Evolutionary conservation across 2,113 vertebrate genomes (phyloP), one percentile per base, ranked within the genome.

Genomic region (Boulengeromyrus knoepffleri): DNA sequence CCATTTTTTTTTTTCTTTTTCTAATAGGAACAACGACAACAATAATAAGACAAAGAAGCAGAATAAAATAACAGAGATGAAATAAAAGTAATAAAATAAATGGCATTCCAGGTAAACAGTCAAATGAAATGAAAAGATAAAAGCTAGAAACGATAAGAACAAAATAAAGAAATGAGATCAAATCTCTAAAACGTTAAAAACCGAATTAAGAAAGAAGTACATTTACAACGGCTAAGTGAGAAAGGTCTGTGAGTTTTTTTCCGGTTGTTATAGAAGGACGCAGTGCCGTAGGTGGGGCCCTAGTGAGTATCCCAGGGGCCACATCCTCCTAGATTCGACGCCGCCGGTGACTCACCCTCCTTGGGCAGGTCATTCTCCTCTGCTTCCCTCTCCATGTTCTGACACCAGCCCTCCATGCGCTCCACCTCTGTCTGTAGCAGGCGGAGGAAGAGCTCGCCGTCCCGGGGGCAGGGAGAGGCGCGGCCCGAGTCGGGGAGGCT

Each of bases 371-470:
- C 97, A 0, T 98, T 98, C 91, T 99, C 98, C 94, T 99, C 98
- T 0, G 98, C 98, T 93, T 99, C 98, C 36, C 97, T 95, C 92
- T 99, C 98, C 98, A 99, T 99, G 95, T 96, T 98, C 96, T 98
- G 98, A 95, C 98, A 99, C 98, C 98, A 99, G 17, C 97, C 97
- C 95, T 99, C 99, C 97, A 99, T 97, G 95, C 98, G 97, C 93
- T 99, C 98, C 94, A 99, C 98, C 93, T 99, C 99, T 0, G 96
- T 97, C 94, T 99, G 97, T 93, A 99, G 95, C 88, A 99, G 96
- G 90, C 98, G 97, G 90, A 99, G 96, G 95, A 99, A 99, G 97
- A 98, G 98, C 92, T 99, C 98, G 0, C 98, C 98, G 0, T 99
- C 99, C 24, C 98, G 95, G 93, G 97, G 97, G 95, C 98, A 98